Evolutionary conservation across 2,888 invertebrate genomes (phyloP).

Genomic region (Euspilapteryx auroguttella): DNA sequence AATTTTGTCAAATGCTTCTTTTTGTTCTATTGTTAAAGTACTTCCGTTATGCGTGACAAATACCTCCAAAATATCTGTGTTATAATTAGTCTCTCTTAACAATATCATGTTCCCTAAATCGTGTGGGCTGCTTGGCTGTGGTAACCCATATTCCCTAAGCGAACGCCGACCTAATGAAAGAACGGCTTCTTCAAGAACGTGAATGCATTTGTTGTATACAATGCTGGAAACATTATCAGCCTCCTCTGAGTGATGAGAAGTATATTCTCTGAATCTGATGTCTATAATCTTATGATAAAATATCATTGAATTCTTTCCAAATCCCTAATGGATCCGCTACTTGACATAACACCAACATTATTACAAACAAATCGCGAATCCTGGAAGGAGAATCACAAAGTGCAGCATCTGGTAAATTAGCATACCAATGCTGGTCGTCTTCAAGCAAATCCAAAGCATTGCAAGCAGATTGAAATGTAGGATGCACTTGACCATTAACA

Average conservation of each 20-base stretch:
- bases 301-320: not conserved
- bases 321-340: not conserved
- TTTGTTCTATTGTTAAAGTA: slow-evolving; percentile 2
- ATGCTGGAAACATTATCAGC: too few relatives aligned
- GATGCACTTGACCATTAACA: slow-evolving; percentile 12
- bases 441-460: slow-evolving; percentile 14
- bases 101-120: too few relatives aligned
- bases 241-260: slow-evolving; percentile 6
- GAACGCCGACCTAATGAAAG: not conserved
- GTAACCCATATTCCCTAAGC: not conserved
- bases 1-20: slow-evolving; percentile 1
- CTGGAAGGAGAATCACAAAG: too few relatives aligned
- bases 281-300: too few relatives aligned
- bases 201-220: not conserved
- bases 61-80: slow-evolving; percentile 9
- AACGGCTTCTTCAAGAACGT: not conserved
- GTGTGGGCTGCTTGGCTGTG: not conserved
- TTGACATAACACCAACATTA: not conserved
- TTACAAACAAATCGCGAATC: not conserved
- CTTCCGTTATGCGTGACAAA: slow-evolving; percentile 4
- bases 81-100: slow-evolving; percentile 6
- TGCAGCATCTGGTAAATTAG: slow-evolving; percentile 9
- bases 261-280: too few relatives aligned
- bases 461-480: slow-evolving; percentile 15
- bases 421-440: slow-evolving; percentile 18